Evolutionary conservation across 37 sponge, comb jelly and placozoan genomes (phyloP).

Genomic region (Ianthella basta): DNA sequence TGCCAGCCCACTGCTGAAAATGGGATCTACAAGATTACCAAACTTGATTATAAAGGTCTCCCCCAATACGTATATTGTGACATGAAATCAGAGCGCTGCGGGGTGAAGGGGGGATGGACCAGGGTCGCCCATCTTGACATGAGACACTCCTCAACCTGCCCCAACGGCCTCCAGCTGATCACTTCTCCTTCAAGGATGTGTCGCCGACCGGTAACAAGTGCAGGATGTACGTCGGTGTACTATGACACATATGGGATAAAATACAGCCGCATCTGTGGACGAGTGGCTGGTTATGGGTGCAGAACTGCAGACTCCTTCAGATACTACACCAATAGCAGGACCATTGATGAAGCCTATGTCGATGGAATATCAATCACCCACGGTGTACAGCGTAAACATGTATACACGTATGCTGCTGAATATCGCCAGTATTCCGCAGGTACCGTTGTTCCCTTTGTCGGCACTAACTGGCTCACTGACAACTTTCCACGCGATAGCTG

Average conservation of each 20-base stretch:
- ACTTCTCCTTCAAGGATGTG: background rate
- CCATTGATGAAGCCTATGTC: background rate
- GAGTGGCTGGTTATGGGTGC: background rate
- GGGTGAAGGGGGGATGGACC: slow-evolving; percentile 6
- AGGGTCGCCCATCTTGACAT: background rate
- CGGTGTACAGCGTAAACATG: background rate
- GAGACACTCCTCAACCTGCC: background rate
- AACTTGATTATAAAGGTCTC: background rate
- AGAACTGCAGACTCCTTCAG: background rate
- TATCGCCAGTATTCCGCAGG: background rate
- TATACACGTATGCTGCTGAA: background rate
- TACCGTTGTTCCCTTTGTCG: background rate
- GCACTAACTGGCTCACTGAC: no score
- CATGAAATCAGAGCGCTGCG: background rate
- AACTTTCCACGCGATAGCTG: no score
- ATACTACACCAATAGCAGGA: background rate
- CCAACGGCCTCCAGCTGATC: background rate
- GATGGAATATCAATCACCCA: slow-evolving; percentile 17
- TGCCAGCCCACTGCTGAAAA: no score
- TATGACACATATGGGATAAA: background rate
- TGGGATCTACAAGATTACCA: no score
- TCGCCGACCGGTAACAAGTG: background rate
- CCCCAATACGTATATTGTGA: background rate
- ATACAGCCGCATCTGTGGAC: background rate
- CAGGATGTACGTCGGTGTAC: background rate